phyloP scores from a whole-genome alignment of 2,113 vertebrate genomes.

The Cervus canadensis region DNA sequence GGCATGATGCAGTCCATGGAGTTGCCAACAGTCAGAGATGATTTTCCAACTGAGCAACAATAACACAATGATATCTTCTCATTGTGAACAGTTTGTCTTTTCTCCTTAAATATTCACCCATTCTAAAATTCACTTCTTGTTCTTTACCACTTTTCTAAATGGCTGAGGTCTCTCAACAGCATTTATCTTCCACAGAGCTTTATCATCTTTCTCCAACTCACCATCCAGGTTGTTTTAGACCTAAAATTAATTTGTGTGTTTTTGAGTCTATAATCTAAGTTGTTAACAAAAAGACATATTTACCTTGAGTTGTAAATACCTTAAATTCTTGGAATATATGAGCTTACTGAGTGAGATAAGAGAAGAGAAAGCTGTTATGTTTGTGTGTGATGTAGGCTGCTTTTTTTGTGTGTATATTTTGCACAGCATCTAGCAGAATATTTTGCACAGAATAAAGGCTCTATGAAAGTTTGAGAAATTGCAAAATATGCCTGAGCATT shows the following conservation, averaged over 20 bases:
- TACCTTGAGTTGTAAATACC: neutral
- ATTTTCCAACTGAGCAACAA: neutral
- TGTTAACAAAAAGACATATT: neutral
- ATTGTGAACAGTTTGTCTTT: neutral
- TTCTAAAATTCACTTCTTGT: neutral
- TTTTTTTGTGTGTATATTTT: neutral
- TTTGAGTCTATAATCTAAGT: neutral
- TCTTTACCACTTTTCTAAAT: neutral
- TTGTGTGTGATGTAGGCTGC: neutral
- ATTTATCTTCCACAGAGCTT: neutral
- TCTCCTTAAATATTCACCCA: neutral
- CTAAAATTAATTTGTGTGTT: neutral
- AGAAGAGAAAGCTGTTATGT: neutral
- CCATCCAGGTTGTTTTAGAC: neutral
- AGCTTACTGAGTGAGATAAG: neutral
- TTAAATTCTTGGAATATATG: neutral
- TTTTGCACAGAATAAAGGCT: neutral
- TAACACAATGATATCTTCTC: neutral
- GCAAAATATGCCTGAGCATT: neutral
- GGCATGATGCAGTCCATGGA: neutral
- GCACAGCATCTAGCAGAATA: neutral
- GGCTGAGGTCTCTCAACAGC: neutral
- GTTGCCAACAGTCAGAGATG: neutral
- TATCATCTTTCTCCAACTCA: neutral
- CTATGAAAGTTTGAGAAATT: neutral